Base-by-base conservation (phyloP, 2,113 vertebrate genomes). In the Candoia aspera region DNA sequence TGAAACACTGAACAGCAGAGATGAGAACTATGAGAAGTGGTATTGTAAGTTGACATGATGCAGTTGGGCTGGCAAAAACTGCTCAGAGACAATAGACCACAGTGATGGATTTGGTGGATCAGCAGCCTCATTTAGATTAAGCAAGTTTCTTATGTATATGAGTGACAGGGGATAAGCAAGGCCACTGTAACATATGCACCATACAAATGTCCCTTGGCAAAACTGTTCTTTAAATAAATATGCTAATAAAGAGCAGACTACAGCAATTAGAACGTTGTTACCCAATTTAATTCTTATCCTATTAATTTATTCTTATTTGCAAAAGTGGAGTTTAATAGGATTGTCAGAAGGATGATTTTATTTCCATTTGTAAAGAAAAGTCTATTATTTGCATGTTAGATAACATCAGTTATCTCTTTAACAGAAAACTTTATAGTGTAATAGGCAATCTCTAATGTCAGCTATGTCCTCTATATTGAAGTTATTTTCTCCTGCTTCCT, bases 361-460 rank as follows among this genome's bases (percentile, higher is more conserved):
- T 42, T 73, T 88, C 58, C 4, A 58, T 89, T 62, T 85, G 84
- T 85, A 26, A 42, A 84, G 93, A 92, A 92, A 95, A 53, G 21
- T 59, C 79, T 0, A 23, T 91, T 53, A 90, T 95, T 96, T 96
- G 90, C 73, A 92, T 87, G 94, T 85, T 59, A 95, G 91, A 97
- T 96, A 96, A 96, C 84, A 93, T 91, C 29, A 95, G 46, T 33
- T 94, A 84, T 93, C 93, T 95, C 62, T 96, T 92, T 97, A 95
- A 96, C 95, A 84, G 11, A 95, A 97, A 97, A 93, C 10, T 54
- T 94, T 93, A 93, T 91, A 60, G 73, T 96, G 84, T 94, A 92
- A 89, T 90, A 96, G 96, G n/a, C 94, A 91, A 95, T 94, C 96
- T 92, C 64, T 95, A 91, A 95, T 93, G 96, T 95, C 90, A 94